These are phyloP conservation scores for Tamandua tetradactyla DNA, from an alignment of 2,797 vertebrate species.

Conservation along the genomic window DNA sequence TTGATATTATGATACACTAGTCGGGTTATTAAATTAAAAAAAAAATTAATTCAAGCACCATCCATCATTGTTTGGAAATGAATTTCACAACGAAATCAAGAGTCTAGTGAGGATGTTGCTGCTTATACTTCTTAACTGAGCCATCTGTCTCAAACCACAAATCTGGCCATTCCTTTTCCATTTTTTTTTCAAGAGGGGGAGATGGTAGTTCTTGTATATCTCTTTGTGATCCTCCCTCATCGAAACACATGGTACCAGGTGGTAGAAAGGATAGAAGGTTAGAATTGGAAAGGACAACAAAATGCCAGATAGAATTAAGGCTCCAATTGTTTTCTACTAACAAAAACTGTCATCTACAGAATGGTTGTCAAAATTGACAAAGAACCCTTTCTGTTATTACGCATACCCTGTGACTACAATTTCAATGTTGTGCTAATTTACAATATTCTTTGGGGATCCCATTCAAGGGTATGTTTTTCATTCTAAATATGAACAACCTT, in stretches of 20 bases:
- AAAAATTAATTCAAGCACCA: not conserved
- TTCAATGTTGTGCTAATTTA: not conserved
- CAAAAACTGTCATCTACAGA: not conserved
- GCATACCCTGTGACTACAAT: not conserved
- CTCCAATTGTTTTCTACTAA: not conserved
- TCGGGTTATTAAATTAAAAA: not conserved
- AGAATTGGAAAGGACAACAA: not conserved
- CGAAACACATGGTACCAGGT: not conserved
- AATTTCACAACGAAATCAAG: conserved; percentile 10
- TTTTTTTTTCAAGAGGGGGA: not conserved
- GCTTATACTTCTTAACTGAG: not conserved
- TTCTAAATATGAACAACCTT: not conserved
- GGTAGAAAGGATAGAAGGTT: not conserved
- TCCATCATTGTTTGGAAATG: conserved; percentile 9
- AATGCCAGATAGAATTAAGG: not conserved
- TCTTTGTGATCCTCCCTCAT: not conserved
- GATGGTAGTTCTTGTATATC: not conserved
- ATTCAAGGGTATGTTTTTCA: not conserved
- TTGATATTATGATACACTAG: not conserved
- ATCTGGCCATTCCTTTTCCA: not conserved
- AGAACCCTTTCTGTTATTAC: not conserved
- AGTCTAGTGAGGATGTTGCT: not conserved
- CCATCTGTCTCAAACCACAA: not conserved
- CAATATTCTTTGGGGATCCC: not conserved
- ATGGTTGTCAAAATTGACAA: not conserved